Conservation (phyloP, 2,888 invertebrate genomes). For the Prostheceraeus crozeri region DNA sequence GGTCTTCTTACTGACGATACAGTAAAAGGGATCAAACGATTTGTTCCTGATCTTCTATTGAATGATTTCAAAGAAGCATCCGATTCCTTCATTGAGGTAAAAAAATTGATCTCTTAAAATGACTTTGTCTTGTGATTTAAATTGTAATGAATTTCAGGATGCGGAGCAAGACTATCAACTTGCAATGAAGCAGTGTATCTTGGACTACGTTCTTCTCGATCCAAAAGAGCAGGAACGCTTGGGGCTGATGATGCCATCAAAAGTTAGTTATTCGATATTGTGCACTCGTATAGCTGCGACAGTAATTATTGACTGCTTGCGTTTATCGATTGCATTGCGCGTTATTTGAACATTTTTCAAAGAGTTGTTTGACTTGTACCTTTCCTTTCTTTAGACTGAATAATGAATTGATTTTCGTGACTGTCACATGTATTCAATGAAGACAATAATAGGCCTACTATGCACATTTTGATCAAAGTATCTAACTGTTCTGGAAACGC, state of each 20-base stretch:
- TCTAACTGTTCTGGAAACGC: too few relatives aligned
- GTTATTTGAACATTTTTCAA: too few relatives aligned
- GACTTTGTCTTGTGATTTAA: background rate
- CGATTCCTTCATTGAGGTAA: constrained; percentile 46
- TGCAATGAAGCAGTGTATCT: constrained; percentile 64
- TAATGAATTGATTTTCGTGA: too few relatives aligned
- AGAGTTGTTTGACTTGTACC: too few relatives aligned
- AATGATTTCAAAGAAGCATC: constrained; percentile 44
- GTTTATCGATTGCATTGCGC: too few relatives aligned
- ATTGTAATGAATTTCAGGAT: constrained; percentile 55
- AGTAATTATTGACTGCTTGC: too few relatives aligned
- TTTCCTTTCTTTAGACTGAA: too few relatives aligned
- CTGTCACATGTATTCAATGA: too few relatives aligned
- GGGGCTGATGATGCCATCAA: constrained; percentile 47
- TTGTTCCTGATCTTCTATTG: constrained; percentile 46
- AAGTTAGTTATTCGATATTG: constrained; percentile 43
- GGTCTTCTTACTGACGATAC: constrained; percentile 47
- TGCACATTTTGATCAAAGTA: too few relatives aligned
- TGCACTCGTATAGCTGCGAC: too few relatives aligned
- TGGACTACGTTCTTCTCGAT: constrained; percentile 67
- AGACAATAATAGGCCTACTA: too few relatives aligned
- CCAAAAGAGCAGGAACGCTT: constrained; percentile 64
- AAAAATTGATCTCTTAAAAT: background rate
- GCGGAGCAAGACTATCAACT: constrained; percentile 62
- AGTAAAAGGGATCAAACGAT: constrained; percentile 45